Evolutionary conservation across 2,888 invertebrate species (phyloP).

Genomic region (Anodontia alba): DNA sequence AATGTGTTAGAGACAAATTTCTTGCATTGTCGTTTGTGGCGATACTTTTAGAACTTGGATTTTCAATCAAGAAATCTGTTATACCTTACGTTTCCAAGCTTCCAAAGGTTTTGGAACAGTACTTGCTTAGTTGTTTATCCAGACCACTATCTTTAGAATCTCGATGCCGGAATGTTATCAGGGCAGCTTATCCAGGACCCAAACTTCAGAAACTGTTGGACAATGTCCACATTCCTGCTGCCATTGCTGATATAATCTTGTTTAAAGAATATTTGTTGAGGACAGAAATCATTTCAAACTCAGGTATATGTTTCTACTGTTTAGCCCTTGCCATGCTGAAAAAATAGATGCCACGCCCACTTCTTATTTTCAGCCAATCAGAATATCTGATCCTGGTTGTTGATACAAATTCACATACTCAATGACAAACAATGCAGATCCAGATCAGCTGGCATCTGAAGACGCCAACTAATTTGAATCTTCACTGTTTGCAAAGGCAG

Average conservation of each 20-base stretch:
- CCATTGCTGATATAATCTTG: not conserved
- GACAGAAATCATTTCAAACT: not conserved
- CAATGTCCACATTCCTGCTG: not conserved
- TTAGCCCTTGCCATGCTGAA: no score
- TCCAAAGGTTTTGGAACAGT: not conserved
- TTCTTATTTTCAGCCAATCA: no score
- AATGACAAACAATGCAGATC: no score
- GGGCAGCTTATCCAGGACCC: not conserved
- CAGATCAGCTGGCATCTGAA: no score
- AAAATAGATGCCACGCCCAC: no score
- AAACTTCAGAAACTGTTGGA: not conserved
- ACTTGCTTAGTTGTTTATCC: not conserved
- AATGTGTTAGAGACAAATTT: not conserved
- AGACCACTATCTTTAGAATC: not conserved
- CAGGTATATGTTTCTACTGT: no score
- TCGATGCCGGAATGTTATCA: not conserved
- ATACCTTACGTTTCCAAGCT: not conserved
- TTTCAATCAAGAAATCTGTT: not conserved
- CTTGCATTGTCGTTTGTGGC: not conserved
- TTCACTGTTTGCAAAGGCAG: no score
- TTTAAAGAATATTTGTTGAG: not conserved
- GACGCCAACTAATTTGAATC: no score
- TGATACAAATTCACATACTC: no score
- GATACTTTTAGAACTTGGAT: not conserved
- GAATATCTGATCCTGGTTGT: no score